phyloP scores from a whole-genome alignment of 1,140 invertebrate species.

The Dendrolimus kikuchii region DNA sequence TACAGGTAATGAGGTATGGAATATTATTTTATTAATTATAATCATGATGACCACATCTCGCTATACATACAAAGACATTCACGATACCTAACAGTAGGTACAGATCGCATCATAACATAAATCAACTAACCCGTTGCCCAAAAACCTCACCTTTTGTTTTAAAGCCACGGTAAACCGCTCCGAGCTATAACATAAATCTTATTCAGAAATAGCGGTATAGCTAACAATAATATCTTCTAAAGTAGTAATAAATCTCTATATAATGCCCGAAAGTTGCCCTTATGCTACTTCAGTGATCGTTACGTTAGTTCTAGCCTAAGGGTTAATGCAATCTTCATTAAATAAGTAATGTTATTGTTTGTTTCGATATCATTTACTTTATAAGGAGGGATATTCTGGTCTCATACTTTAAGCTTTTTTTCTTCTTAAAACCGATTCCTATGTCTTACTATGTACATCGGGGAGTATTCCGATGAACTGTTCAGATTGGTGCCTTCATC shows the following conservation, averaged over 20 bases:
- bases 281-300: constrained; percentile 65
- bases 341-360: constrained; percentile 29
- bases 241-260: constrained; percentile 61
- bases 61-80: not conserved
- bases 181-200: constrained; percentile 54
- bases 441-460: no score
- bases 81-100: not conserved
- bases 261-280: constrained; percentile 50
- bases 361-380: not conserved
- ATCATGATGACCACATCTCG: no score
- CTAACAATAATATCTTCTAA: constrained; percentile 34
- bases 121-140: not conserved
- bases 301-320: constrained; percentile 39
- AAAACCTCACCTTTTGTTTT: constrained; percentile 9
- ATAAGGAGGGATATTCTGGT: no score
- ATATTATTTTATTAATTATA: no score
- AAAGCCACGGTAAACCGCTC: constrained; percentile 21
- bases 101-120: constrained; percentile 3
- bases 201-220: constrained; percentile 20
- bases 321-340: constrained; percentile 65
- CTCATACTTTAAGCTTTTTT: no score
- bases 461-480: no score
- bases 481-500: no score
- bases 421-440: no score
- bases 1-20: no score